Base-by-base conservation (phyloP, 2,113 vertebrate species). In the Heterocephalus glaber region DNA sequence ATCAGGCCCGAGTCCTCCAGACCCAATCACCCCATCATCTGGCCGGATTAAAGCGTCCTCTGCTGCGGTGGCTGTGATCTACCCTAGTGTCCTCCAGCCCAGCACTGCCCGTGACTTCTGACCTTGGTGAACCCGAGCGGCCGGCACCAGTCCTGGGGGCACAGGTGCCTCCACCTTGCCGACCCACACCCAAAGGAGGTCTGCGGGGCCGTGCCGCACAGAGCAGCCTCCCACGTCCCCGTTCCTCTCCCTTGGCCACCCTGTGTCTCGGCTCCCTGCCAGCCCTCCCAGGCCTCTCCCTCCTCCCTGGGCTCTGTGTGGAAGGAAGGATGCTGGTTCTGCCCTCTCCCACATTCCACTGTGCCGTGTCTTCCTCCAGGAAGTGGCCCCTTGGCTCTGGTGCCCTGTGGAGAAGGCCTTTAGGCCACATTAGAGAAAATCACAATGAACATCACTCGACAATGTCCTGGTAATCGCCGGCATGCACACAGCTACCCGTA, bases 341-440 rank as follows among this genome's bases (percentile, higher is more conserved):
- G 3, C 11, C 16, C 19, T n/a, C 19, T 41, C 33, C 16, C 1
- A 0, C 28, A n/a, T 26, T 56, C 13, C 47, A 3, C 13, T 54
- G n/a, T 9, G 35, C 74, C 47, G 2, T 6, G 12, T 47, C 72
- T 30, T 33, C 24, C 47, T 38, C 30, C 2, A 49, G 30, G 63
- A 79, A 79, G n/a, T 13, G 7, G 7, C 11, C 11, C 24, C 38
- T 3, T 33, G 30, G 28, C 52, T 80, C 9, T 6, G 20, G 44
- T n/a, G 11, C 35, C 76, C 28, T 22, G 2, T 10, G 33, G 63
- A 65, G 35, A 52, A 17, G 86, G 54, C 30, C 65, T 7, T 19
- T 1, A 28, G 63, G 35, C 28, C 52, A 70, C 54, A 22, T 33
- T 9, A 33, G 52, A 66, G 28, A 28, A 54, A 85, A 85, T 17